Evolutionary conservation across 2,113 vertebrate species (phyloP).

Genomic region (Tonatia bakeri): DNA sequence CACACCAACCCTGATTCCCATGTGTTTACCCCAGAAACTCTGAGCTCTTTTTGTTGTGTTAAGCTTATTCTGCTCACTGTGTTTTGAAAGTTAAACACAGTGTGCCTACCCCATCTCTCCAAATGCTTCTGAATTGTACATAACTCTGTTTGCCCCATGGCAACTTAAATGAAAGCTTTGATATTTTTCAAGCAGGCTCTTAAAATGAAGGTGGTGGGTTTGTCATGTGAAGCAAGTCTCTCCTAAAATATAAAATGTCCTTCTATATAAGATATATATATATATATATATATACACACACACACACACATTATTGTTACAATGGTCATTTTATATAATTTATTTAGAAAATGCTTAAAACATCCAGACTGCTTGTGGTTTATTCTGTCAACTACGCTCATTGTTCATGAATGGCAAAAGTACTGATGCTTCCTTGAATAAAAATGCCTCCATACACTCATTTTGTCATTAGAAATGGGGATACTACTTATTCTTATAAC

Average conservation of each 20-base stretch:
- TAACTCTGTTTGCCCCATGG: not conserved
- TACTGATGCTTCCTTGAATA: not conserved
- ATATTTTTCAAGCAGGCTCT: conserved; percentile 25
- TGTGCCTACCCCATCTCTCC: not conserved
- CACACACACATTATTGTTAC: too few species aligned
- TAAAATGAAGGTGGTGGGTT: conserved; percentile 8
- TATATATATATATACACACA: too few species aligned
- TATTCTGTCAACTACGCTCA: not conserved
- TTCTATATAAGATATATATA: not conserved
- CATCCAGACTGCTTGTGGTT: not conserved
- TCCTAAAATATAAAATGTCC: conserved; percentile 5
- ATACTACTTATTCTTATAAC: not conserved
- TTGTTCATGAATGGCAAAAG: conserved; percentile 39
- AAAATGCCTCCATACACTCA: not conserved
- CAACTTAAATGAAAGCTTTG: not conserved
- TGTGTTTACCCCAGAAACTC: conserved; percentile 54
- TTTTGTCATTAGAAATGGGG: not conserved
- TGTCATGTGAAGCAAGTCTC: not conserved
- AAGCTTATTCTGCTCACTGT: conserved; percentile 11
- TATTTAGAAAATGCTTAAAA: conserved; percentile 17
- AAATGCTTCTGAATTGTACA: conserved; percentile 33
- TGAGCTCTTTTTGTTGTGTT: conserved; percentile 22
- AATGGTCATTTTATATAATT: not conserved
- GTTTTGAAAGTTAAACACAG: conserved; percentile 46
- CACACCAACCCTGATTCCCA: conserved; percentile 41